Conservation (phyloP, 2,113 vertebrate species). For the Hucho hucho region DNA sequence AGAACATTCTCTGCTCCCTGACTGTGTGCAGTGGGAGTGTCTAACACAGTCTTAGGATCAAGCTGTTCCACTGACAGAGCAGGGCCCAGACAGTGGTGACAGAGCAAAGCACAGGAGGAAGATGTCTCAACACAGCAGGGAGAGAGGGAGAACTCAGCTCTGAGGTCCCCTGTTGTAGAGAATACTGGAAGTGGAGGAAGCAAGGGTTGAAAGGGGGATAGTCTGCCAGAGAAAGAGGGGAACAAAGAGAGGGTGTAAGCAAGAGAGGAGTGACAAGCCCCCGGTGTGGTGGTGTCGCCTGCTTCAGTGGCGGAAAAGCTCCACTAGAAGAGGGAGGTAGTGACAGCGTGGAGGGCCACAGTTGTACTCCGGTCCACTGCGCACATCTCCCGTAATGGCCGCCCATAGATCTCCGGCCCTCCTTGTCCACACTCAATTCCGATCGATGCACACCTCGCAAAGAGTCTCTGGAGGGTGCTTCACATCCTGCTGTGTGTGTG, state of each 20-base stretch:
- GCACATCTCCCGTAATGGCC: conserved; percentile 70
- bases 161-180: neutral
- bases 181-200: neutral
- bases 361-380: conserved; percentile 50
- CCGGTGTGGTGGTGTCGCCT: neutral
- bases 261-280: neutral
- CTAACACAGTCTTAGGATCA: conserved; percentile 41
- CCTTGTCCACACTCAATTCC: conserved; percentile 69
- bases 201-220: neutral
- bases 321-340: conserved; percentile 15
- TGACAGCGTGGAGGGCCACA: conserved; percentile 45
- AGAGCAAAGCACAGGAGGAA: conserved; percentile 18
- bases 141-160: neutral
- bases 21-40: conserved; percentile 4
- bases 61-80: conserved; percentile 43
- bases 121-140: neutral
- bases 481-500: conserved; percentile 43
- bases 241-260: neutral
- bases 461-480: conserved; percentile 65
- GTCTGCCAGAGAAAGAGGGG: neutral
- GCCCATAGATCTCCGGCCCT: conserved; percentile 63
- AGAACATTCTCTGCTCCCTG: conserved; percentile 33
- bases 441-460: conserved; percentile 66
- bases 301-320: conserved; percentile 48
- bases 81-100: conserved; percentile 37